phyloP scores from a whole-genome alignment of 2,113 vertebrate species.

The Catharus minimus region DNA sequence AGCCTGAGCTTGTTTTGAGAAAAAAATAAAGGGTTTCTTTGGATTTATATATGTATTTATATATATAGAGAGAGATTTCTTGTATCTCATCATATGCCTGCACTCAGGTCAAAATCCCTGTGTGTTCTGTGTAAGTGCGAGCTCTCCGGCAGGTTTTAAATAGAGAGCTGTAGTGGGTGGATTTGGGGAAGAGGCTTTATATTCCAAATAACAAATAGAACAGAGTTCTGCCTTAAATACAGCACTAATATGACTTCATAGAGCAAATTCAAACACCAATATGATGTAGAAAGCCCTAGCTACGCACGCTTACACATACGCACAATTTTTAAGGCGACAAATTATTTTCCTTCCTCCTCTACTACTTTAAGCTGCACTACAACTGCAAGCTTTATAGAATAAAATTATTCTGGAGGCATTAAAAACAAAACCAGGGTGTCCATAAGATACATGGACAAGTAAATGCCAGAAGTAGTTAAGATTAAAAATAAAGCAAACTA shows the following conservation, averaged over 20 bases:
- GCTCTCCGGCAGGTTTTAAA: neutral
- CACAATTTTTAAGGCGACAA: neutral
- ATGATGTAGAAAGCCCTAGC: neutral
- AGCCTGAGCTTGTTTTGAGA: neutral
- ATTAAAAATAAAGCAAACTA: neutral
- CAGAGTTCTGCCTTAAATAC: neutral
- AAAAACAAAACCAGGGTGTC: neutral
- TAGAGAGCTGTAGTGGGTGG: neutral
- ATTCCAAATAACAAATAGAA: neutral
- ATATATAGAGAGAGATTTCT: fast-evolving
- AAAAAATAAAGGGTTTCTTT: neutral
- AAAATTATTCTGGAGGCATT: neutral
- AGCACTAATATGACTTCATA: neutral
- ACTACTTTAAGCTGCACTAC: neutral
- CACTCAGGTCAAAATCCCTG: neutral
- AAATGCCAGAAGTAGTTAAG: neutral
- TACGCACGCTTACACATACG: neutral
- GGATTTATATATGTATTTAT: neutral
- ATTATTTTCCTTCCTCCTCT: neutral
- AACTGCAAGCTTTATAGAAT: neutral
- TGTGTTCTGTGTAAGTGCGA: neutral
- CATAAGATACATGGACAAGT: neutral
- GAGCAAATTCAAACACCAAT: neutral
- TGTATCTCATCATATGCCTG: neutral
- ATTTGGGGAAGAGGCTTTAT: neutral